Base-by-base conservation (phyloP, 2,888 invertebrate genomes). In the Teleiodes luculella region DNA sequence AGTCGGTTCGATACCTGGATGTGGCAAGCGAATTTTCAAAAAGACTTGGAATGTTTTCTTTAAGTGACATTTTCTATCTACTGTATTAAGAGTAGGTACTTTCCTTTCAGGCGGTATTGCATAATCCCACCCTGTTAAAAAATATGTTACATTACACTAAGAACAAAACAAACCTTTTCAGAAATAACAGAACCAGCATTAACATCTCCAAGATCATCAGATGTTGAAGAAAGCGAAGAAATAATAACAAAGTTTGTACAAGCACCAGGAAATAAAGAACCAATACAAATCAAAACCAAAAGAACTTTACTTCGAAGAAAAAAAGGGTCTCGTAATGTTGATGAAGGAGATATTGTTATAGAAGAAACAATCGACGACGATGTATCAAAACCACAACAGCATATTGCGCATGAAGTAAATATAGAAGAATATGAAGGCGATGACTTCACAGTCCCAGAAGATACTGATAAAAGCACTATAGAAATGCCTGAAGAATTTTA, bases 211-310 rank as follows among this genome's bases (percentile, higher is more conserved):
- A 83, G 75, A 66, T 80, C 82, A 57, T 89, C 84, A 5, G 90
- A 90, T 54, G 60, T 80, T 37, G 88, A 91, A 79, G 91, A 92
- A 86, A 85, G 87, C 41, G 91, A 92, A 76, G 92, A 92, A 84
- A 91, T 92, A 14, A 73, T 92, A 36, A 92, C 92, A 0, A 92
- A 91, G 76, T 92, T 92, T 63, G 78, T 90, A 61, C 81, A 86
- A 71, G 73, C 82, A 39, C 85, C 91, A 8, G 91, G 86, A 20
- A 80, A 84, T 53, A 76, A 78, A n/a, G 91, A 91, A 75, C 90
- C 91, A 6, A 87, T 83, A 56, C 88, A 90, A 76, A 82, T 91
- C 14, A 90, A 91, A 74, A 92, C 92, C 1, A 92, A 92, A 70
- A 68, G 91, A 63, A 92, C 92, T 0, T 89, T 90, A 55, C 66